phyloP scores from a whole-genome alignment of 92 coral and sea anemone genomes.

The Meandrina meandrites region DNA sequence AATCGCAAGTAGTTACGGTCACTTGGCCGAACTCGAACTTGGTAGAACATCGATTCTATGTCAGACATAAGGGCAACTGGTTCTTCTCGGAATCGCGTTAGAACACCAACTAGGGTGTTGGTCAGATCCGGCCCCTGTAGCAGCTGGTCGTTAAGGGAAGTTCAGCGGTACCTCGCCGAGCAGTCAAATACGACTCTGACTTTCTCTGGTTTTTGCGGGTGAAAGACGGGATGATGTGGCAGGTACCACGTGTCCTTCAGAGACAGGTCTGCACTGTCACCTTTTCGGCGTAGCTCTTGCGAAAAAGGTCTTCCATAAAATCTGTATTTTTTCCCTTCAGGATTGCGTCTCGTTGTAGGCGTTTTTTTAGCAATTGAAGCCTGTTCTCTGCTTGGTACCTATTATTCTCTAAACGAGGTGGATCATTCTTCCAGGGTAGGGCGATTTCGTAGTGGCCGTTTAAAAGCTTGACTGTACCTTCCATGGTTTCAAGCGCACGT shows the following conservation, averaged over 20 bases:
- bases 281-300: constrained; percentile 53
- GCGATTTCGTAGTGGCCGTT: constrained; percentile 57
- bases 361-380: constrained; percentile 36
- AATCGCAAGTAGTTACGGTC: constrained; percentile 39
- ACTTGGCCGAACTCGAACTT: background rate
- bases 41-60: constrained; percentile 31
- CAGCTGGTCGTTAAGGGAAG: constrained; percentile 44
- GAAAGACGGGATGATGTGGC: constrained; percentile 25
- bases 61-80: constrained; percentile 53
- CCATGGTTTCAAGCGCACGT: constrained; percentile 18
- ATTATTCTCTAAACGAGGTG: constrained; percentile 54
- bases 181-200: constrained; percentile 62
- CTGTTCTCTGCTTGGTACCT: constrained; percentile 44
- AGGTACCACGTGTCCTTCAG: constrained; percentile 15
- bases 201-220: constrained; percentile 47
- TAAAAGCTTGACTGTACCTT: constrained; percentile 4
- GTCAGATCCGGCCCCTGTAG: constrained; percentile 61
- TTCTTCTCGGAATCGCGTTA: constrained; percentile 57
- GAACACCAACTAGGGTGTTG: constrained; percentile 54
- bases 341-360: constrained; percentile 28
- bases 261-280: constrained; percentile 20
- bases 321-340: constrained; percentile 41
- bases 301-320: constrained; percentile 55
- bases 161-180: constrained; percentile 42
- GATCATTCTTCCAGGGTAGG: constrained; percentile 60